Base-by-base conservation (phyloP, 2,797 vertebrate species). In the Sebastes iracundus region DNA sequence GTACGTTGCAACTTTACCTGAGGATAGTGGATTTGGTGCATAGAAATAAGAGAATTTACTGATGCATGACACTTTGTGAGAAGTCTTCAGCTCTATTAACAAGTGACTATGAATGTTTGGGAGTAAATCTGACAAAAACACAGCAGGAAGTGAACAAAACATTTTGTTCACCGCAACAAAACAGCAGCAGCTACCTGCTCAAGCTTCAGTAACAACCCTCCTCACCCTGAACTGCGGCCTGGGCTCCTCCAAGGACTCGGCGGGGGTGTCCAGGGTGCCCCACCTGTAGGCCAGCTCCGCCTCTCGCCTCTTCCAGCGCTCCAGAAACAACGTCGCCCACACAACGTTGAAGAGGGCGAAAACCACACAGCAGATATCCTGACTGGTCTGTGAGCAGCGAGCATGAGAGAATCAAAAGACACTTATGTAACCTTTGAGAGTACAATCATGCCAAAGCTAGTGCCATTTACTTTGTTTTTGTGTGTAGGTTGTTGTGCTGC, bases 261-360 rank as follows among this genome's bases (percentile, higher is more conserved):
- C 91, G 0, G 97, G 97, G 0, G 96, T 96, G 91, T 99, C 97
- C 87, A 98, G 87, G 0, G 98, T 99, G 9, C 98, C 98, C 98
- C 98, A 99, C 79, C 96, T 97, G 94, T 97, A 98, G 62, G 98
- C 96, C 5, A 98, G 95, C 94, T 98, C 98, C 0, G 97, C 97
- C 10, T 97, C 97, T 0, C 96, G 95, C 72, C 97, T 96, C 77
- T 99, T 99, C 98, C 98, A 99, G 73, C 97, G 96, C 93, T 99
- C 98, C 84, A 99, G 92, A 91, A 98, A 99, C 52, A 98, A 88
- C 0, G 98, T 98, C 10, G 98, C 96, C 97, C 97, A 98, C 84
- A 98, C 94, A n/a, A 98, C 97, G 0, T 98, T 98, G 96, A 98
- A 98, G 88, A 98, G 94, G 28, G 97, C 97, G 2, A 98, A 98